Conservation (phyloP, 2,113 vertebrate genomes). For the Pterophyllum scalare region DNA sequence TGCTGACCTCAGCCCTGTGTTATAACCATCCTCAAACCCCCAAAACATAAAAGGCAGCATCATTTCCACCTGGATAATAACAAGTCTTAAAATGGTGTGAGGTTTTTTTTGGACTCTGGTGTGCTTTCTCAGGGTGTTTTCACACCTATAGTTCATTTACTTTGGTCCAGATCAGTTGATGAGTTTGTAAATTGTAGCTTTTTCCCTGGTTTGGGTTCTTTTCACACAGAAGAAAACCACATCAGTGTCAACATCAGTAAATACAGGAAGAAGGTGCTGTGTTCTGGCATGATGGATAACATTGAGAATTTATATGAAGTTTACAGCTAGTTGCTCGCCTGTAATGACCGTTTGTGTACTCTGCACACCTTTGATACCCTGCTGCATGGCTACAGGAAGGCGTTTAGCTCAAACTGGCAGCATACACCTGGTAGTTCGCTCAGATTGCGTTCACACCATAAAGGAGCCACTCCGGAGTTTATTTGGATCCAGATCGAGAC, state of each 20-base stretch:
- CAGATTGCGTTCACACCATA: rapidly evolving
- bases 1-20: neutral
- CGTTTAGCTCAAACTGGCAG: neutral
- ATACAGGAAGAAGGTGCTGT: neutral
- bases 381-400: neutral
- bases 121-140: neutral
- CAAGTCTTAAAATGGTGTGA: rapidly evolving
- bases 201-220: neutral
- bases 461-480: neutral
- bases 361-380: neutral
- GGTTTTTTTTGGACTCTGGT: neutral
- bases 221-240: neutral
- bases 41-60: neutral
- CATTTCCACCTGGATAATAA: neutral
- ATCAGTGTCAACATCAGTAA: neutral
- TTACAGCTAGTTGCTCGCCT: neutral
- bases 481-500: neutral
- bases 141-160: neutral
- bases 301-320: neutral
- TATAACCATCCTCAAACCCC: neutral
- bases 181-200: neutral
- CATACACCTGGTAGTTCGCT: neutral
- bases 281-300: neutral
- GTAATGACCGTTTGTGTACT: neutral
- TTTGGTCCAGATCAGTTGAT: neutral